These are phyloP conservation scores for Synchiropus splendidus DNA, from an alignment of 2,113 vertebrate species.

Conservation along the genomic window DNA sequence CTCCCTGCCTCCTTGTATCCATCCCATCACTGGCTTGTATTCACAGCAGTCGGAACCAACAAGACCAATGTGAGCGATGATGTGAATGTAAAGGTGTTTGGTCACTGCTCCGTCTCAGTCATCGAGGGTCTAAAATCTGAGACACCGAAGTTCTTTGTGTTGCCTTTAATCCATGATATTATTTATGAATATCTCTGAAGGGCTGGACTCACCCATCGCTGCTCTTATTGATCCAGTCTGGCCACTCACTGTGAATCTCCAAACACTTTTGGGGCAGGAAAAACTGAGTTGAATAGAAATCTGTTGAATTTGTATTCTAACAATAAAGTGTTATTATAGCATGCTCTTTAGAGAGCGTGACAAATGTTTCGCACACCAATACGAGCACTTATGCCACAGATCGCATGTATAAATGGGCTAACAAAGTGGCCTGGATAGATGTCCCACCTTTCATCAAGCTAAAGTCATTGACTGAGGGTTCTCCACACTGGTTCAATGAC, in stretches of 20 bases:
- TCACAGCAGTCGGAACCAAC: conserved; percentile 12
- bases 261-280: conserved; percentile 35
- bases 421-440: no score
- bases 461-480: no score
- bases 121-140: conserved; percentile 15
- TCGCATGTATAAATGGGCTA: no score
- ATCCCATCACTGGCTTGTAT: conserved; percentile 22
- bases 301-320: not conserved
- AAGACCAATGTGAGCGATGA: conserved; percentile 30
- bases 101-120: conserved; percentile 14
- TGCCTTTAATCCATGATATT: conserved; percentile 45
- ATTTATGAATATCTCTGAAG: conserved; percentile 51
- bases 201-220: conserved; percentile 62
- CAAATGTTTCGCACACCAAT: no score
- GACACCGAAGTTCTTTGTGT: conserved; percentile 31
- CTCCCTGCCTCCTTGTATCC: conserved; percentile 19
- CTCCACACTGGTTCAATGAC: no score
- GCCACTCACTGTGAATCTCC: conserved; percentile 54
- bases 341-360: no score
- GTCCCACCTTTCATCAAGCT: no score
- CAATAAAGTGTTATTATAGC: no score
- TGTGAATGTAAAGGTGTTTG: conserved; percentile 40
- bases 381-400: no score
- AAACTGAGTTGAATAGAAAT: conserved; percentile 19
- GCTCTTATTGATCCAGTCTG: conserved; percentile 52